phyloP scores from a whole-genome alignment of 2,888 invertebrate genomes.

The Chorisops tibialis region DNA sequence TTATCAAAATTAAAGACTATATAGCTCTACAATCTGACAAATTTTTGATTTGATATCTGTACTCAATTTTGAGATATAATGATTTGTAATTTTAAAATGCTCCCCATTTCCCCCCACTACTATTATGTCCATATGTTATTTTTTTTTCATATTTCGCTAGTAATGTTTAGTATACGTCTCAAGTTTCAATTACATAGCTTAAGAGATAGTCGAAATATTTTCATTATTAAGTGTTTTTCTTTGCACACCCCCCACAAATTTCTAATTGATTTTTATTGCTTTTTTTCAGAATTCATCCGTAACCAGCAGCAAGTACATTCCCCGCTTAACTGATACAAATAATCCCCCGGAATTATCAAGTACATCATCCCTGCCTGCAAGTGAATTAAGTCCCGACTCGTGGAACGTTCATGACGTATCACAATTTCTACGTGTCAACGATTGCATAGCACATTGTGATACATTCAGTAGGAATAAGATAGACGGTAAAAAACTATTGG shows the following conservation, averaged over 20 bases:
- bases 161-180: too few species aligned
- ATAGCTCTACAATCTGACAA: too few species aligned
- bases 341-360: constrained; percentile 40
- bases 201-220: too few species aligned
- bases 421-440: constrained; percentile 85
- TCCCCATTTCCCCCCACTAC: too few species aligned
- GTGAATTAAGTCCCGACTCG: constrained; percentile 56
- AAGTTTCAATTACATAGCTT: too few species aligned
- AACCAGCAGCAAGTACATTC: constrained; percentile 57
- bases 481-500: constrained; percentile 75
- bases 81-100: too few species aligned
- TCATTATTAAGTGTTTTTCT: not conserved
- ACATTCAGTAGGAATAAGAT: constrained; percentile 69
- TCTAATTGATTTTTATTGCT: constrained; percentile 17
- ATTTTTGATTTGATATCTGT: too few species aligned
- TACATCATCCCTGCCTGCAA: constrained; percentile 2
- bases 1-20: too few species aligned
- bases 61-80: too few species aligned
- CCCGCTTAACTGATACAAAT: constrained; percentile 55
- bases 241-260: not conserved
- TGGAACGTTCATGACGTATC: constrained; percentile 87
- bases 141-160: too few species aligned
- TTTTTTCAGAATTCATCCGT: constrained; percentile 50
- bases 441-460: constrained; percentile 70
- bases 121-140: too few species aligned